Conservation (phyloP, 1,140 invertebrate genomes). For the Lordiphosa mommai region DNA sequence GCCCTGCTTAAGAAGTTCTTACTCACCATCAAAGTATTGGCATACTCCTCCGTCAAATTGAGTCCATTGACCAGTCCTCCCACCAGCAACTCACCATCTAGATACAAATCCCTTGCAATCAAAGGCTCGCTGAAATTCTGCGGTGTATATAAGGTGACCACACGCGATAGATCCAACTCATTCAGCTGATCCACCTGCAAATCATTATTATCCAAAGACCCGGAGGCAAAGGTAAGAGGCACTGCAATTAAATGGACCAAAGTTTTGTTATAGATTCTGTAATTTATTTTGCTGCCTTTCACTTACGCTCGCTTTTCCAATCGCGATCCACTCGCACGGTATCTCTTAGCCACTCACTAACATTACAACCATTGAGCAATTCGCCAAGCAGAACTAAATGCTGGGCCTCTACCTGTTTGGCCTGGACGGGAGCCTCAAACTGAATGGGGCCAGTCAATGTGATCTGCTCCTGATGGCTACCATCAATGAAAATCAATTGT, state of each 20-base stretch:
- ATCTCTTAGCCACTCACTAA: conserved; percentile 58
- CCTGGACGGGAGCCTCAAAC: conserved; percentile 31
- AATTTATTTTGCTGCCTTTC: no score
- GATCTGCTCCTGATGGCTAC: neutral
- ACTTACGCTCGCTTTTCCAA: conserved; percentile 24
- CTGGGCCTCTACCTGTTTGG: conserved; percentile 10
- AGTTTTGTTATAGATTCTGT: neutral
- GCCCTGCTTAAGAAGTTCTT: no score
- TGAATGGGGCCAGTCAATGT: conserved; percentile 30
- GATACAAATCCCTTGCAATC: conserved; percentile 33
- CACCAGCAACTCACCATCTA: conserved; percentile 31
- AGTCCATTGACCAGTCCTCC: conserved; percentile 40
- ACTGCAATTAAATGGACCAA: conserved; percentile 7
- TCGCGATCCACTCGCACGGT: conserved; percentile 55
- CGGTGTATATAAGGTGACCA: conserved; percentile 56
- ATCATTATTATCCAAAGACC: conserved; percentile 51
- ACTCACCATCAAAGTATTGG: conserved; percentile 69
- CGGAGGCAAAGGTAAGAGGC: conserved; percentile 30
- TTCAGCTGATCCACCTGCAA: conserved; percentile 47
- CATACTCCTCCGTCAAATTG: conserved; percentile 48
- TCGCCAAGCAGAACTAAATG: conserved; percentile 16
- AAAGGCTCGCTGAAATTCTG: conserved; percentile 42
- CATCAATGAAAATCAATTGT: conserved; percentile 40
- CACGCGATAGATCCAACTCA: conserved; percentile 35
- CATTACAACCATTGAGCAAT: conserved; percentile 47